Percentiles rank a stretch among this genome's conserved stretches.
These are phyloP conservation scores for Lepus europaeus DNA, from an alignment of 2,113 vertebrate genomes.

Conservation along the genomic window DNA sequence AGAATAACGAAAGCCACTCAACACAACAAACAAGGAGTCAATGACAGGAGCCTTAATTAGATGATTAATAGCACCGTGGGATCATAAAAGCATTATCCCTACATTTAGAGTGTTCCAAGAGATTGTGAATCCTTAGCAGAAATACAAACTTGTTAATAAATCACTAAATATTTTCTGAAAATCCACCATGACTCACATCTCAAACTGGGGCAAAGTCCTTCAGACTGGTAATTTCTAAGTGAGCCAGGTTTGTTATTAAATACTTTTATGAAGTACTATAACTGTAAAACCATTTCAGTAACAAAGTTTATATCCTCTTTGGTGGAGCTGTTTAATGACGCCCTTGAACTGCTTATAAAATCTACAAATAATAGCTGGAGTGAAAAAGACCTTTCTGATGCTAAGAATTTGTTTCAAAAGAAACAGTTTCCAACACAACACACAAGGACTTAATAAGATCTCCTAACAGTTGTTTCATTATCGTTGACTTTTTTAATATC, in stretches of 20 bases:
- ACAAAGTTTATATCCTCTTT: slow-evolving; percentile 66
- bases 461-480: slow-evolving; percentile 6
- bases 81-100: not conserved
- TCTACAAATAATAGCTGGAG: slow-evolving; percentile 34
- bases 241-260: slow-evolving; percentile 70
- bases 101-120: slow-evolving; percentile 14
- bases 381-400: slow-evolving; percentile 2
- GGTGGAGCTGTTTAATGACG: slow-evolving; percentile 67
- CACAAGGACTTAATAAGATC: not conserved
- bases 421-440: slow-evolving; percentile 23
- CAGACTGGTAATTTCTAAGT: slow-evolving; percentile 60
- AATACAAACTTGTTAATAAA: slow-evolving; percentile 50
- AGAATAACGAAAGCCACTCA: not conserved
- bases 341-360: slow-evolving; percentile 44
- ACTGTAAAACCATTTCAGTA: slow-evolving; percentile 75
- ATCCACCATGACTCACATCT: slow-evolving; percentile 31
- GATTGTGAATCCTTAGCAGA: slow-evolving; percentile 43
- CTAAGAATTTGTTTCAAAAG: slow-evolving; percentile 56
- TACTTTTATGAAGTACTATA: slow-evolving; percentile 76
- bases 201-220: slow-evolving; percentile 72
- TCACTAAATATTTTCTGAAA: slow-evolving; percentile 58
- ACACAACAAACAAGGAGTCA: not conserved
- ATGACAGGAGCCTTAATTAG: not conserved
- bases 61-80: not conserved
- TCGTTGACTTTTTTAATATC: not conserved